Conservation (phyloP, 1,140 invertebrate species). For the Babylonia areolata region DNA sequence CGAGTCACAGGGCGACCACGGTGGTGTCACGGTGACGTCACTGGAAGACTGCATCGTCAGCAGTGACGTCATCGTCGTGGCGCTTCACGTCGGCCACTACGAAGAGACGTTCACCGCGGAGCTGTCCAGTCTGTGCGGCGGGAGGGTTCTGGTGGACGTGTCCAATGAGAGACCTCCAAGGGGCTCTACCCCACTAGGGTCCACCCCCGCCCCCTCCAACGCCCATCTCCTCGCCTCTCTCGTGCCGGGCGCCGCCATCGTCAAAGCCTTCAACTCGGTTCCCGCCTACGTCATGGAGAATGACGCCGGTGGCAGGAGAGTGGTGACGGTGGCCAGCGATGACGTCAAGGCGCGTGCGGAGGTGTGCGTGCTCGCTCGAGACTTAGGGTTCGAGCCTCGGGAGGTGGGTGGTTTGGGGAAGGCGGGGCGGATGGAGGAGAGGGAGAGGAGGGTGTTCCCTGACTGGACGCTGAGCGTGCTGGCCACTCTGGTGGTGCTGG, state of each 20-base stretch:
- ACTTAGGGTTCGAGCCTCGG: conserved; percentile 61
- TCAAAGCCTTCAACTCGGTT: conserved; percentile 70
- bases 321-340: conserved; percentile 66
- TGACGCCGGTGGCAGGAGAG: conserved; percentile 42
- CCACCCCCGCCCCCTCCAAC: conserved; percentile 53
- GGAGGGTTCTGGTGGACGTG: conserved; percentile 64
- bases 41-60: conserved; percentile 56
- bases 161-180: conserved; percentile 58
- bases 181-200: neutral
- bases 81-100: conserved; percentile 58
- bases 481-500: conserved; percentile 55
- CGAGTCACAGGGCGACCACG: conserved; percentile 12
- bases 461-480: conserved; percentile 57
- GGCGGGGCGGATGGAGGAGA: conserved; percentile 57
- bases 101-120: conserved; percentile 45
- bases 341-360: conserved; percentile 47
- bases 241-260: conserved; percentile 51
- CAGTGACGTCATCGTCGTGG: conserved; percentile 53
- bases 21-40: conserved; percentile 52
- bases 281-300: conserved; percentile 66
- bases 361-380: conserved; percentile 54
- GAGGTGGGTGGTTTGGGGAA: conserved; percentile 56
- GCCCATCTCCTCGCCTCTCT: conserved; percentile 57
- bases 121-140: conserved; percentile 42
- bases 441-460: conserved; percentile 53